A percentile compares a stretch with the other conserved stretches of the same genome.
Conservation (phyloP, 2,113 vertebrate genomes). For the Proteles cristata region DNA sequence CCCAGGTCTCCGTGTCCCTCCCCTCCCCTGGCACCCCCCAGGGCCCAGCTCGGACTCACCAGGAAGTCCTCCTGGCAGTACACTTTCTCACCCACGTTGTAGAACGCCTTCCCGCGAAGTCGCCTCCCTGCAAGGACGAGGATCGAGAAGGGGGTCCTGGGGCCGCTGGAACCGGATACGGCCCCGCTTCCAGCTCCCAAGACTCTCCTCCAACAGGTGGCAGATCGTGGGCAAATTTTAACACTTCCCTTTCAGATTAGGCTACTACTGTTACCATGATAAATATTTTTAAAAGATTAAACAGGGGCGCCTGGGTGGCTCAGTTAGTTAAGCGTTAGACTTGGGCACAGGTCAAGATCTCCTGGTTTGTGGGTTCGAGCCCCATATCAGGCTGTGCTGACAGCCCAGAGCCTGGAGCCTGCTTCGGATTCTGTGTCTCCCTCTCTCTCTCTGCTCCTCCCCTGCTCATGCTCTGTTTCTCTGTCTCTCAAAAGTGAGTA, state of each 20-base stretch:
- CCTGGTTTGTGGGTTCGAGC: background rate
- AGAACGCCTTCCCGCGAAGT: constrained; percentile 97
- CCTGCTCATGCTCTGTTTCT: background rate
- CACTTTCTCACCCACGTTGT: constrained; percentile 98
- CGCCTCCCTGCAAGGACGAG: constrained; percentile 89
- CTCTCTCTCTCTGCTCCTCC: background rate
- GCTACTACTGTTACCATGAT: background rate
- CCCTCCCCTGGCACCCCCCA: background rate
- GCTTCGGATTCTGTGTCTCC: background rate
- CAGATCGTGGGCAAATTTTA: background rate
- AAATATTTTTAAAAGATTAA: background rate
- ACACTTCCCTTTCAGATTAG: background rate
- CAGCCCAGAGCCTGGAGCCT: background rate
- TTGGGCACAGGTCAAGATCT: background rate
- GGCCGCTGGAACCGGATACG: background rate
- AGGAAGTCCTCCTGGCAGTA: constrained; percentile 99
- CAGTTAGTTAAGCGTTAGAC: background rate
- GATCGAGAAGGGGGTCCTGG: background rate
- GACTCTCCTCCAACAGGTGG: background rate
- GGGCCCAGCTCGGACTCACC: constrained; percentile 88
- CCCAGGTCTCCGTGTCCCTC: background rate
- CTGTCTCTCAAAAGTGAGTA: background rate
- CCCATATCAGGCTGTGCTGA: background rate
- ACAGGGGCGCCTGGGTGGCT: background rate
- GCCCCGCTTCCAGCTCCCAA: background rate